Base-by-base conservation (phyloP, 2,888 invertebrate species). In the Spicauda simplicius region DNA sequence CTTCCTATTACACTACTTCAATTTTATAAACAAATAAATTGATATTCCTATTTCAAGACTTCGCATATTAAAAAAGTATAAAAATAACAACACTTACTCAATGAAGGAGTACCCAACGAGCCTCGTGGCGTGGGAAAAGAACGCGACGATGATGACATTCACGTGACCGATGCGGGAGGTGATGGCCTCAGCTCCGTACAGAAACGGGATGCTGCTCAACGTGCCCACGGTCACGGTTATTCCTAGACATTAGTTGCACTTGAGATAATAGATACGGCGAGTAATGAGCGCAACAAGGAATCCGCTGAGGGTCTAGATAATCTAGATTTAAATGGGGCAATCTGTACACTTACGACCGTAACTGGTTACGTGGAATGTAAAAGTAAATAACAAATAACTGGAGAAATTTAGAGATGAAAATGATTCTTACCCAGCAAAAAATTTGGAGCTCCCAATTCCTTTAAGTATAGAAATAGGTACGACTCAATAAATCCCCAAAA, bases 401-500 rank as follows among this genome's bases (percentile, higher is more conserved):
- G 14, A 10, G 5, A 41, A 41, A 14, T 41, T 41, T 2, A 41
- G 48, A 48, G 16, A 48, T 14, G 16, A 58, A 37, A n/a, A 25
- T 25, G 25, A 61, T 61, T 41, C 94, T 92, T 87, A 96, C 97
- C 97, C 61, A 97, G 88, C 70, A 97, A 90, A 83, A 96, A 97
- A 85, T 96, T 97, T 0, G 97, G 97, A 60, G 97, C 97, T 18
- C 97, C 96, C 71, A 97, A 92, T 85, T 97, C 97, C 86, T 96
- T 96, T 72, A 98, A 93, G 85, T 97, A 98, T 80, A 97, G 94
- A 85, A 97, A 98, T 41, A 98, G 90, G 83, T 97, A 98, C 62
- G 97, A 97, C 85, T 98, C 98, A 66, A 98, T 97, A 85, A 97
- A 97, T 37, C 98, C 98, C 96, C 97, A 97, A 83, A 97, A 95